Evolutionary conservation across 2,888 invertebrate species (phyloP).

Genomic region (Drosophila aldrichi): DNA sequence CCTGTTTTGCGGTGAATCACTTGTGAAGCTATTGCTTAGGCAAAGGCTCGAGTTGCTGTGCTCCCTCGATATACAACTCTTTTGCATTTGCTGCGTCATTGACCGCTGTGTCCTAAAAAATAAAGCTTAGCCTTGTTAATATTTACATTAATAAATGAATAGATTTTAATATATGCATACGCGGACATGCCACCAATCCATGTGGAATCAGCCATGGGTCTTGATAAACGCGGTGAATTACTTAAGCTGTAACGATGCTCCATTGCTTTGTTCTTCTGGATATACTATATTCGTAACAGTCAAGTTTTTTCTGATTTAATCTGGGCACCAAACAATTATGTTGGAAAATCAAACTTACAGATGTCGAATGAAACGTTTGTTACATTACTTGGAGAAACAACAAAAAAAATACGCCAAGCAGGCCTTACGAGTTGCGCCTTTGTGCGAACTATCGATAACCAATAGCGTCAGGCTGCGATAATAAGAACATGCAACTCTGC

Average conservation of each 20-base stretch:
- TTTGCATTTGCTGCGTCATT: constrained; percentile 55
- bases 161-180: constrained; percentile 46
- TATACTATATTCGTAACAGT: neutral
- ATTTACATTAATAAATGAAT: constrained; percentile 1
- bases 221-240: constrained; percentile 66
- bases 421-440: constrained; percentile 40
- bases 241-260: constrained; percentile 79
- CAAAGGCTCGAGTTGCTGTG: constrained; percentile 58
- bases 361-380: neutral
- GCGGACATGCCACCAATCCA: constrained; percentile 73
- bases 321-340: neutral
- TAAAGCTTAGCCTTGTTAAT: neutral
- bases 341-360: neutral
- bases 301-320: neutral
- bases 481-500: constrained; percentile 25
- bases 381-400: constrained; percentile 9
- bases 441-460: constrained; percentile 33
- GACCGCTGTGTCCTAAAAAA: constrained; percentile 11
- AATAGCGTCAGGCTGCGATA: constrained; percentile 10
- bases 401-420: constrained; percentile 11
- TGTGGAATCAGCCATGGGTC: constrained; percentile 84
- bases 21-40: constrained; percentile 18
- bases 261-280: constrained; percentile 37
- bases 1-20: constrained; percentile 28
- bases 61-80: constrained; percentile 50